Conservation (phyloP, 2,797 vertebrate species). For the Lycodopsis pacificus region DNA sequence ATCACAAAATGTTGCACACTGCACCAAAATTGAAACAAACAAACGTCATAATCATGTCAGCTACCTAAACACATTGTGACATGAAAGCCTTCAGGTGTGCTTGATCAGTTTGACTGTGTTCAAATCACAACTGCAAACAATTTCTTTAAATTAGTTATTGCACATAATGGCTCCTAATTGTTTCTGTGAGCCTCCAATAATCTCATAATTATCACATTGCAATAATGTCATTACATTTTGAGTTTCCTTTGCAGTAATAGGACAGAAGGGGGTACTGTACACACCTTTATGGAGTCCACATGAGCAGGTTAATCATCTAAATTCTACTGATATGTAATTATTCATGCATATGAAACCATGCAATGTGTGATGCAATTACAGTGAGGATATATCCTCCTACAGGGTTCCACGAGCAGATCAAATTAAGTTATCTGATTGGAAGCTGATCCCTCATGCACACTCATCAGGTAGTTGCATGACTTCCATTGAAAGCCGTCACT, state of each 20-base stretch:
- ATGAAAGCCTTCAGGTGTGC: background rate
- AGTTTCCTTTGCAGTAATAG: constrained; percentile 23
- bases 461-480: constrained; percentile 26
- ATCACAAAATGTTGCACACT: background rate
- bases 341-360: constrained; percentile 32
- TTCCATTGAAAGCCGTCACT: constrained; percentile 23
- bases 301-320: constrained; percentile 42
- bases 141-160: constrained; percentile 31
- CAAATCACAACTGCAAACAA: constrained; percentile 18
- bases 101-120: constrained; percentile 21
- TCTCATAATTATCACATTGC: constrained; percentile 36
- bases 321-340: constrained; percentile 51
- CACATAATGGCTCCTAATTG: constrained; percentile 46
- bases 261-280: background rate
- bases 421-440: constrained; percentile 44
- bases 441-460: background rate
- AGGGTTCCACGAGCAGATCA: constrained; percentile 28
- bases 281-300: background rate
- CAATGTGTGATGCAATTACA: constrained; percentile 51
- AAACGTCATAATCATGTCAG: constrained; percentile 3
- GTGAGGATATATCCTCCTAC: constrained; percentile 31
- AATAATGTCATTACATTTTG: constrained; percentile 36
- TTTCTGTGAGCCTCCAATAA: constrained; percentile 38
- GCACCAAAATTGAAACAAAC: constrained; percentile 3
- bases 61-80: background rate